phyloP scores from a whole-genome alignment of 2,888 invertebrate genomes.

The Apamea crenata region DNA sequence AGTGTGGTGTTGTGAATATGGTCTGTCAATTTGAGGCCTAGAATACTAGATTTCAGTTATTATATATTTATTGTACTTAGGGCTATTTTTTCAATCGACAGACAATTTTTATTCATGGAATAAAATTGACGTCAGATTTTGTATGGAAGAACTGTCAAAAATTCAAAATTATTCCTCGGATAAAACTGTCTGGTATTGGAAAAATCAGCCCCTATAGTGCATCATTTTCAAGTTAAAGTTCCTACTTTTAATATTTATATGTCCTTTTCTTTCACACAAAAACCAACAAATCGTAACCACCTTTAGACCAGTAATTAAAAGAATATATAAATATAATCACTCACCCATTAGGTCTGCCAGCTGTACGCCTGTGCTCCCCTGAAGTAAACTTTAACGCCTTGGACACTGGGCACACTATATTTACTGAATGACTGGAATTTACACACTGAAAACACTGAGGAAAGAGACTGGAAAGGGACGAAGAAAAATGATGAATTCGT shows the following conservation, averaged over 20 bases:
- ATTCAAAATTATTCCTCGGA: too few relatives aligned
- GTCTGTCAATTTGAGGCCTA: too few relatives aligned
- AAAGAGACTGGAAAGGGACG: background rate
- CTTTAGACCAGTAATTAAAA: background rate
- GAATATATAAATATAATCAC: slow-evolving; percentile 2
- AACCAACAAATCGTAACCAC: background rate
- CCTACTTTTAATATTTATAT: background rate
- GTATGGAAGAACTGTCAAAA: too few relatives aligned
- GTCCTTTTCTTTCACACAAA: background rate
- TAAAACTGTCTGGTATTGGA: too few relatives aligned
- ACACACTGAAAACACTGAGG: background rate
- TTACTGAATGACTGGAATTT: background rate
- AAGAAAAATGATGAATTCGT: background rate
- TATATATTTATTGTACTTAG: too few relatives aligned
- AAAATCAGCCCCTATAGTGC: too few relatives aligned
- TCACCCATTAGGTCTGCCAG: slow-evolving; percentile 39
- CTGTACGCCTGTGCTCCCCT: background rate
- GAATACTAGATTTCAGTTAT: too few relatives aligned
- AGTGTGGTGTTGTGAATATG: too few relatives aligned
- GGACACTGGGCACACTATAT: background rate
- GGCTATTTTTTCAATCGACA: too few relatives aligned
- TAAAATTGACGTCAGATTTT: too few relatives aligned
- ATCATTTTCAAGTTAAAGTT: background rate
- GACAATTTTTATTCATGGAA: too few relatives aligned
- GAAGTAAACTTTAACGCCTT: background rate